Evolutionary conservation across 2,797 vertebrate genomes (phyloP).

Genomic region (Serranus cabrilla): DNA sequence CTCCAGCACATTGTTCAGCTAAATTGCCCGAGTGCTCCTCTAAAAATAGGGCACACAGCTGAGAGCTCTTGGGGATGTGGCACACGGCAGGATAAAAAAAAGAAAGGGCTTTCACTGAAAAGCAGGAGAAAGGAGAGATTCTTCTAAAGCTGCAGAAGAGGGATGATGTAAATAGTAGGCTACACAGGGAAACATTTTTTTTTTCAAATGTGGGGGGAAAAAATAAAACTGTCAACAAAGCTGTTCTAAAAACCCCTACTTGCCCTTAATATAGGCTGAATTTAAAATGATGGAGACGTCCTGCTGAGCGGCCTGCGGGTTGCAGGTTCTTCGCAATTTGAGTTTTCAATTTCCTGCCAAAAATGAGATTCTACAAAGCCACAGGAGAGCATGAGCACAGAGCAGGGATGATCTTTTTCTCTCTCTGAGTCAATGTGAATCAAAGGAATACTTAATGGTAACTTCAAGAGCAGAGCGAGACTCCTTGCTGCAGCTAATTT

Average conservation of each 20-base stretch:
- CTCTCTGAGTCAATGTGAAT: conserved; percentile 46
- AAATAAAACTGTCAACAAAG: conserved; percentile 27
- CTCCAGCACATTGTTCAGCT: conserved; percentile 72
- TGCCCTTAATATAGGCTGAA: conserved; percentile 14
- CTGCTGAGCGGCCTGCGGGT: conserved; percentile 28
- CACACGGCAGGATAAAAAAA: conserved; percentile 35
- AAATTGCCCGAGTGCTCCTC: conserved; percentile 71
- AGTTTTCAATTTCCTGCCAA: conserved; percentile 57
- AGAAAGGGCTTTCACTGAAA: conserved; percentile 55
- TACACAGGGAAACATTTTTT: conserved; percentile 31
- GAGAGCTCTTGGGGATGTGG: conserved; percentile 74
- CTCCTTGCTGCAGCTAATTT: conserved; percentile 42
- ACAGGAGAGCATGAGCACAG: conserved; percentile 2
- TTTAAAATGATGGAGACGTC: conserved; percentile 30
- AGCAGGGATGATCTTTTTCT: conserved; percentile 17
- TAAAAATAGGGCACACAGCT: conserved; percentile 80
- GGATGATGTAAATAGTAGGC: conserved; percentile 57
- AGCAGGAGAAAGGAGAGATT: conserved; percentile 45
- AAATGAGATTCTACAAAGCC: conserved; percentile 55
- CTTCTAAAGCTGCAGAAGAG: conserved; percentile 47
- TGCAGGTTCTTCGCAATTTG: conserved; percentile 36
- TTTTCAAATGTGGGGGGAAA: neutral
- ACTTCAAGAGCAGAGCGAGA: conserved; percentile 36
- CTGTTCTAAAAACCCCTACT: conserved; percentile 43
- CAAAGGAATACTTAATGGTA: conserved; percentile 63